Evolutionary conservation across 2,888 invertebrate genomes (phyloP).

Genomic region (Eupithecia insigniata): DNA sequence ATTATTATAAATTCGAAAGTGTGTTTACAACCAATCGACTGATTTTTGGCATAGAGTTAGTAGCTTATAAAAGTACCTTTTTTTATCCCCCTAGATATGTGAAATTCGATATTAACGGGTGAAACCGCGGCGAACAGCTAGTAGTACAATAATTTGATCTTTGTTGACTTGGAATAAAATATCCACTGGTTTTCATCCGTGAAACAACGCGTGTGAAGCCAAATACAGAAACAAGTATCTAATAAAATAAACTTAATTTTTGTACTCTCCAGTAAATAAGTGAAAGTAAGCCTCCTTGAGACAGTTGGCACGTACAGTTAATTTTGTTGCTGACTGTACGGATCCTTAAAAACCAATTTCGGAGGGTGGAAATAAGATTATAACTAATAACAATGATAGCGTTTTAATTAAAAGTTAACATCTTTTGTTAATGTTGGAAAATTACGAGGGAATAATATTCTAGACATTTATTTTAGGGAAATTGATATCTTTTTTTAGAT

Average conservation of each 20-base stretch:
- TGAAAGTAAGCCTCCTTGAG: not conserved
- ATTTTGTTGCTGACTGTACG: conserved; percentile 15
- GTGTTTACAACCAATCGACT: too few species aligned
- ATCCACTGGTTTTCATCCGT: too few species aligned
- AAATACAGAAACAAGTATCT: not conserved
- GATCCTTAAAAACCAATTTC: conserved; percentile 28
- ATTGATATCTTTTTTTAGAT: not conserved
- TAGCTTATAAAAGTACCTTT: too few species aligned
- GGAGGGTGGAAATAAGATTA: conserved; percentile 18
- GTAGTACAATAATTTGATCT: too few species aligned
- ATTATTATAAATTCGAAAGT: too few species aligned
- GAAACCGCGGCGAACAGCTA: too few species aligned
- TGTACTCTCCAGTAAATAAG: not conserved
- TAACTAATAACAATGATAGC: conserved; percentile 34
- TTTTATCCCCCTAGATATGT: too few species aligned
- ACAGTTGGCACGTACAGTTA: not conserved
- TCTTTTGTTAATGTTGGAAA: conserved; percentile 14
- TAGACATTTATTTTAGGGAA: not conserved
- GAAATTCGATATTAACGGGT: too few species aligned
- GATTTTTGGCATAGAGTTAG: too few species aligned
- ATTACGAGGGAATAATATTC: conserved; percentile 1
- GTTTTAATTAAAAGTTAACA: conserved; percentile 40
- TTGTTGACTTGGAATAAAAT: too few species aligned
- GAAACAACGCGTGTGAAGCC: not conserved
- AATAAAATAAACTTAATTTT: not conserved